Base-by-base conservation (phyloP, 1,140 invertebrate species). In the Hermatobates lingyangjiaoensis region DNA sequence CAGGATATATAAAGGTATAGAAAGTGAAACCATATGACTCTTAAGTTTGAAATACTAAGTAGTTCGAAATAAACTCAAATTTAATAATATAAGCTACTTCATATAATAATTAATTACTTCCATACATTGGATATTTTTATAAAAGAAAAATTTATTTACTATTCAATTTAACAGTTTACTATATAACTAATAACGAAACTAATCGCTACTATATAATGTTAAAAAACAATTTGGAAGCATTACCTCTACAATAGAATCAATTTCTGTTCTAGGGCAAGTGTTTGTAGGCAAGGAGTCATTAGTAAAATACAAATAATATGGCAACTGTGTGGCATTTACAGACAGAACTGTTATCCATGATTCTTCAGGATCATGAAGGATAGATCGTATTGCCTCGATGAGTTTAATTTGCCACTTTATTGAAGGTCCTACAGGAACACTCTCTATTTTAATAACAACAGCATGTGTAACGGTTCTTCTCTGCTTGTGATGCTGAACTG, bases 221-320 rank as follows among this genome's bases (percentile, higher is more conserved):
- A 52, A 53, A 53, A 45, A n/a, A n/a, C n/a, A n/a, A 45, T 10
- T 45, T 20, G 12, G 21, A 45, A 27, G 38, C 62, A 64, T 66
- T 64, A 83, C 79, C 64, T 73, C 71, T 59, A 79, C 74, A 3
- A 87, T 62, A 53, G 73, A 68, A 28, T 79, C 72, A 21, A 91
- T 79, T 54, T 83, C 75, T 53, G 73, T 68, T 57, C 72, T 69
- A 1, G 87, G 85, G 62, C 89, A 92, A 4, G 61, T 60, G 59
- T 75, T 77, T 44, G 78, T 77, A 0, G 83, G 77, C 53, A 94
- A 62, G 20, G 83, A 83, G 54, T 89, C 87, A 61, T 94, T 94
- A 3, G 87, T 87, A 81, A 88, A 94, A 0, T 79, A 74, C 56
- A 87, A 84, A 27, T 75, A 73, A 40, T 75, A 74, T 40, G 75